Conservation (phyloP, 2,888 invertebrate species). For the Tuta absoluta region DNA sequence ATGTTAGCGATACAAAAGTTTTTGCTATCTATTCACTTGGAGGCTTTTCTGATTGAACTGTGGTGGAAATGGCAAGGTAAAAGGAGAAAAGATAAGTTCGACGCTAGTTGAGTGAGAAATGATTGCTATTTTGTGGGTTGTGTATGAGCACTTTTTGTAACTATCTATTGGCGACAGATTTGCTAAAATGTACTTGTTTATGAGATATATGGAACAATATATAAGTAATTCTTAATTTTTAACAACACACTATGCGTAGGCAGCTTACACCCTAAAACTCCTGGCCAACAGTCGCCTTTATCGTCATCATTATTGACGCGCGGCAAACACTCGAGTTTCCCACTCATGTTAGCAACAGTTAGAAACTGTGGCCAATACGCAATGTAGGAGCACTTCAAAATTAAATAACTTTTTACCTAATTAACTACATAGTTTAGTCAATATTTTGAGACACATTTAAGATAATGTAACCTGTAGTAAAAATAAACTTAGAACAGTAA, state of each 20-base stretch:
- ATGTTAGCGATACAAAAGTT: slow-evolving; percentile 22
- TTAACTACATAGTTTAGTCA: neutral
- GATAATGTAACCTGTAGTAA: neutral
- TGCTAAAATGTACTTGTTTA: slow-evolving; percentile 3
- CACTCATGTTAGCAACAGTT: too few species aligned
- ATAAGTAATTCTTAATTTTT: too few species aligned
- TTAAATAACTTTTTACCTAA: neutral
- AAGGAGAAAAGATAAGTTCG: slow-evolving; percentile 13
- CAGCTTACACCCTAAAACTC: too few species aligned
- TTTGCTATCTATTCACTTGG: slow-evolving; percentile 13
- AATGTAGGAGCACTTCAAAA: neutral
- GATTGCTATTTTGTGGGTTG: neutral
- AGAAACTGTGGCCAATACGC: too few species aligned
- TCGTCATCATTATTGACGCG: too few species aligned
- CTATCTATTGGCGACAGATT: neutral
- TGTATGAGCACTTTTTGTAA: neutral
- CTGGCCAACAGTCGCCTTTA: too few species aligned
- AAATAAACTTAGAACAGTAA: slow-evolving; percentile 1
- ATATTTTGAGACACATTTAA: neutral
- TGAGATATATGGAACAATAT: too few species aligned
- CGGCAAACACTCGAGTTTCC: too few species aligned
- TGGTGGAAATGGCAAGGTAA: neutral
- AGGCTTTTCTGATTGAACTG: slow-evolving; percentile 20
- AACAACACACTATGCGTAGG: too few species aligned
- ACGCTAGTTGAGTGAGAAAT: neutral